Evolutionary conservation across 2,888 invertebrate species (phyloP), one percentile per base, ranked within the genome.

Genomic region (Orthosia cruda): DNA sequence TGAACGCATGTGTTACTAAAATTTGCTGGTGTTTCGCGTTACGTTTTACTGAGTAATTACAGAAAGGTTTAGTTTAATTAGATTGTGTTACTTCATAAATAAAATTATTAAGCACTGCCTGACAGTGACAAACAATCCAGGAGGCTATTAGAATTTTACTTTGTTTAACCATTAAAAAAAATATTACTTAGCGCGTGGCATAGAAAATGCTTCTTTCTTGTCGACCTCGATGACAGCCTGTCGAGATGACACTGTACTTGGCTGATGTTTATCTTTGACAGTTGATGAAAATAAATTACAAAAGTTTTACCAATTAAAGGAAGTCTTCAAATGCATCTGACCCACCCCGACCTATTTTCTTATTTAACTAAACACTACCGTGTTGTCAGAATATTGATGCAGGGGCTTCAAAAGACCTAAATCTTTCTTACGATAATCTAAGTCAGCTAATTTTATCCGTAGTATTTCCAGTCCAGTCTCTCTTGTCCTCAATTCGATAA

Each of bases 401-500:
- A 7, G 11, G n/a, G 26, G n/a, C 18, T 64, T 55, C n/a, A 50
- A 49, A 54, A 71, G 12, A 18, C 3, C 47, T 13, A 54, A 54
- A 26, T 40, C 40, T 55, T 18, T 50, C 32, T n/a, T n/a, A n/a
- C n/a, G n/a, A n/a, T n/a, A n/a, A n/a, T n/a, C n/a, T n/a, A n/a
- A n/a, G n/a, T n/a, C n/a, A n/a, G n/a, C n/a, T n/a, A n/a, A n/a
- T n/a, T n/a, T n/a, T n/a, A n/a, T n/a, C n/a, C n/a, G n/a, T n/a
- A n/a, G n/a, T n/a, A n/a, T n/a, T n/a, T n/a, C n/a, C n/a, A n/a
- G 77, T 26, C 32, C 54, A 54, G 54, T 26, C 23, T 12, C 55
- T 52, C 16, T n/a, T 66, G 50, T 47, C 16, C 65, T 52, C 57
- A 73, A 66, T 79, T 65, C 15, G 45, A 57, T 26, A 45, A 40